Conservation (phyloP, 2,113 vertebrate species). For the Ibidorhyncha struthersii region DNA sequence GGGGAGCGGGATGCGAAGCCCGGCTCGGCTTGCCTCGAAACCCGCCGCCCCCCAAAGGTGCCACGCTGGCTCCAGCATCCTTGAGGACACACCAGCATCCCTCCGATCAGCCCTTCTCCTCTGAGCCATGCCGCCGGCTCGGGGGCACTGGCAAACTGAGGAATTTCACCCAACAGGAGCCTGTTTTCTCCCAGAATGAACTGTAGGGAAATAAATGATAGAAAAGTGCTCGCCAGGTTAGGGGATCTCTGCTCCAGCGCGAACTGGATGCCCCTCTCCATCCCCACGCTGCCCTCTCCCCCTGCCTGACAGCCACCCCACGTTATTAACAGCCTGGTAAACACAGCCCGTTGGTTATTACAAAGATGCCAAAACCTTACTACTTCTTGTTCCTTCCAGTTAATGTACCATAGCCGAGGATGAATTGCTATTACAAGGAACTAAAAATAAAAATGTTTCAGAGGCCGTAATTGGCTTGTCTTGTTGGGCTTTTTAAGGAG, state of each 20-base stretch:
- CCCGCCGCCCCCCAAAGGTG: not conserved
- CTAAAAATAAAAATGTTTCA: constrained; percentile 79
- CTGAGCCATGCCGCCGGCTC: accelerated
- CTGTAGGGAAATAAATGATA: not conserved
- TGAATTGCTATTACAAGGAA: constrained; percentile 78
- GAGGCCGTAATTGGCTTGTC: constrained; percentile 76
- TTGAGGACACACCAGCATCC: not conserved
- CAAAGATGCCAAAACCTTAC: constrained; percentile 74
- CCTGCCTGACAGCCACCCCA: not conserved
- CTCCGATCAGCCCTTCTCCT: not conserved
- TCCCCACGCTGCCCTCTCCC: not conserved
- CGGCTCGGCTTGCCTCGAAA: not conserved
- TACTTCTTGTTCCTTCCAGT: constrained; percentile 72
- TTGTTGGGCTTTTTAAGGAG: constrained; percentile 78
- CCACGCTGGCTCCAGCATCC: not conserved
- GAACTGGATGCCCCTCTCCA: not conserved
- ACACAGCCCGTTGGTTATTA: constrained; percentile 63
- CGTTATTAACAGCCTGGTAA: constrained; percentile 65
- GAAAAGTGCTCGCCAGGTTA: accelerated
- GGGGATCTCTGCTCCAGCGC: not conserved
- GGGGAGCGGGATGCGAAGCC: too few species aligned
- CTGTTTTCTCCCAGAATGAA: not conserved
- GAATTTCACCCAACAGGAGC: not conserved
- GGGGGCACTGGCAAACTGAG: accelerated
- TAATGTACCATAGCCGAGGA: constrained; percentile 80